Conservation (phyloP, 1,140 invertebrate species). For the Plodia interpunctella region DNA sequence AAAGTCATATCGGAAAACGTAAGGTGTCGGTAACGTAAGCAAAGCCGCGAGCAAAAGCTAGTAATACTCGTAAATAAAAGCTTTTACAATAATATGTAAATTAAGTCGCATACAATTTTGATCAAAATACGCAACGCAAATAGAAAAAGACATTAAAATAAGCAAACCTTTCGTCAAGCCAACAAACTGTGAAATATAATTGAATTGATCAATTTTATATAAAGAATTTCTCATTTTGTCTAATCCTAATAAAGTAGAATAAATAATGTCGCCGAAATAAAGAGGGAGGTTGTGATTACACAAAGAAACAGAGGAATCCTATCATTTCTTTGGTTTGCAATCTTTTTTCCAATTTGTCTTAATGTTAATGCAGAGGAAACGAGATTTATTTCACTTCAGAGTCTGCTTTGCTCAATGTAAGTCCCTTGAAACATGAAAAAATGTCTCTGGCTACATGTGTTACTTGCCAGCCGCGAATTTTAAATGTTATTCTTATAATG, state of each 20-base stretch:
- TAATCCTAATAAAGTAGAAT: constrained; percentile 61
- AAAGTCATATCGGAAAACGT: no score
- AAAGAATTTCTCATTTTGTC: constrained; percentile 32
- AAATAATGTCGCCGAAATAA: constrained; percentile 43
- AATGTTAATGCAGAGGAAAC: constrained; percentile 52
- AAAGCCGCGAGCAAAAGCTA: no score
- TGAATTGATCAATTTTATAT: background rate
- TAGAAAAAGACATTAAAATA: no score
- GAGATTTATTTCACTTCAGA: constrained; percentile 39
- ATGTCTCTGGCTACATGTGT: background rate
- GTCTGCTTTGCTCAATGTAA: background rate
- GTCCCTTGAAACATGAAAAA: background rate
- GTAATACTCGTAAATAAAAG: no score
- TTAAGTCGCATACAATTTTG: no score
- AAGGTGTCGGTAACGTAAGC: no score
- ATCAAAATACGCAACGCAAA: no score
- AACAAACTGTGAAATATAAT: background rate
- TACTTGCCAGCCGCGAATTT: background rate
- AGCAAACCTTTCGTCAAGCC: background rate
- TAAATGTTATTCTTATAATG: no score
- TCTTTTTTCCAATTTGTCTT: constrained; percentile 55
- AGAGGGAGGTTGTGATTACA: constrained; percentile 48
- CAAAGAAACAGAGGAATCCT: constrained; percentile 55
- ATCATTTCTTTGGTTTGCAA: constrained; percentile 49
- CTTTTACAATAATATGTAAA: no score